Percentiles rank a stretch among this genome's conserved stretches.
Conservation (phyloP, 2,797 vertebrate species). For the Xenentodon cancila region DNA sequence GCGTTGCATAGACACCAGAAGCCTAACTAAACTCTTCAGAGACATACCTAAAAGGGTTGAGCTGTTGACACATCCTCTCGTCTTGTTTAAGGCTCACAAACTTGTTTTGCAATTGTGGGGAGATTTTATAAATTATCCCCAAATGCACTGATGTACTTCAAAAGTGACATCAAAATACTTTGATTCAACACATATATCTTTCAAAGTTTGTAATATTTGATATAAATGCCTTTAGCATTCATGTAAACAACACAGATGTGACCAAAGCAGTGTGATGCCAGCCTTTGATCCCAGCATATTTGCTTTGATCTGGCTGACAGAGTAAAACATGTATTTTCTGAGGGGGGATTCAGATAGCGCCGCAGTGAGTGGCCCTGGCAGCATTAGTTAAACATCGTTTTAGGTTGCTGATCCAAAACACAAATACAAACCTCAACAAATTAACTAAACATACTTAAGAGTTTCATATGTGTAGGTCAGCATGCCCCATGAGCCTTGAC, state of each 20-base stretch:
- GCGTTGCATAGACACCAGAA: conserved; percentile 34
- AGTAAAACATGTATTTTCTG: conserved; percentile 84
- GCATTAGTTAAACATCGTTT: conserved; percentile 74
- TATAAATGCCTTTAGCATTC: conserved; percentile 85
- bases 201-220: conserved; percentile 84
- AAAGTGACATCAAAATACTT: conserved; percentile 85
- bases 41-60: conserved; percentile 55
- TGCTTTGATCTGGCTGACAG: conserved; percentile 82
- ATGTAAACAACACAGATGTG: conserved; percentile 87
- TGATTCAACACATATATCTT: conserved; percentile 84
- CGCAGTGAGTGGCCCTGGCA: conserved; percentile 77
- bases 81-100: conserved; percentile 79
- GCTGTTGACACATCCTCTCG: conserved; percentile 56
- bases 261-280: conserved; percentile 75
- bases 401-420: conserved; percentile 65
- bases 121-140: conserved; percentile 77
- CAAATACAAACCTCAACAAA: conserved; percentile 72
- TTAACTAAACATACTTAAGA: conserved; percentile 81
- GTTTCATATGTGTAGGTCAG: conserved; percentile 63
- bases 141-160: conserved; percentile 83
- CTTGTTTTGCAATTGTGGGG: conserved; percentile 80
- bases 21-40: conserved; percentile 35
- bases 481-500: conserved; percentile 55
- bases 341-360: conserved; percentile 67
- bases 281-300: conserved; percentile 82